These are phyloP conservation scores for Cinclus cinclus DNA, from an alignment of 2,113 vertebrate species.

Conservation along the genomic window DNA sequence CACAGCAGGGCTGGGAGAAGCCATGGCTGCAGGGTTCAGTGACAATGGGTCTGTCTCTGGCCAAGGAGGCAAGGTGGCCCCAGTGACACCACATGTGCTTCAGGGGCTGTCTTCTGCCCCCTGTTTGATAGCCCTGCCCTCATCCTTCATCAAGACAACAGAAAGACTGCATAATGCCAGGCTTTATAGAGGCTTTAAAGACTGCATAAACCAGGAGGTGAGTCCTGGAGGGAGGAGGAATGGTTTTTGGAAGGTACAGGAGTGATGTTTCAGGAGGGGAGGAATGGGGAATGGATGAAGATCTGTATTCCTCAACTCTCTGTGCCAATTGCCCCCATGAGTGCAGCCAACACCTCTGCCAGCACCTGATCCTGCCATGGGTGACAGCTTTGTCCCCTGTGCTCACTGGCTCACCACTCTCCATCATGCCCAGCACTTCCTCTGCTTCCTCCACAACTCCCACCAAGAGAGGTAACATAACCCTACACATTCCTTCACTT, in stretches of 20 bases:
- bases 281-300: neutral
- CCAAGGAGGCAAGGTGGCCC: neutral
- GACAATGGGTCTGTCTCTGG: neutral
- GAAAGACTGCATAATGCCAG: neutral
- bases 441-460: neutral
- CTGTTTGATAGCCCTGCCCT: neutral
- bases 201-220: neutral
- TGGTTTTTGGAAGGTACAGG: neutral
- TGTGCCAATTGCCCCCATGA: neutral
- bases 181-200: neutral
- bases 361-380: rapidly evolving
- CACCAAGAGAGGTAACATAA: neutral
- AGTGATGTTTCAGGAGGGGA: neutral
- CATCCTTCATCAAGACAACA: neutral
- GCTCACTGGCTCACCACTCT: neutral
- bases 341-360: neutral
- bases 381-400: neutral
- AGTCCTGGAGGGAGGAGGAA: neutral
- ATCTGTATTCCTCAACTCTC: neutral
- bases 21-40: rapidly evolving
- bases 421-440: neutral
- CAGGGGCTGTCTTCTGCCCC: neutral
- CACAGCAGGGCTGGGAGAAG: rapidly evolving
- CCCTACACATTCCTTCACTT: neutral
- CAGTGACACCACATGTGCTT: neutral